These are phyloP conservation scores for Tetragonisca angustula DNA, from an alignment of 2,888 invertebrate species.

Conservation along the genomic window DNA sequence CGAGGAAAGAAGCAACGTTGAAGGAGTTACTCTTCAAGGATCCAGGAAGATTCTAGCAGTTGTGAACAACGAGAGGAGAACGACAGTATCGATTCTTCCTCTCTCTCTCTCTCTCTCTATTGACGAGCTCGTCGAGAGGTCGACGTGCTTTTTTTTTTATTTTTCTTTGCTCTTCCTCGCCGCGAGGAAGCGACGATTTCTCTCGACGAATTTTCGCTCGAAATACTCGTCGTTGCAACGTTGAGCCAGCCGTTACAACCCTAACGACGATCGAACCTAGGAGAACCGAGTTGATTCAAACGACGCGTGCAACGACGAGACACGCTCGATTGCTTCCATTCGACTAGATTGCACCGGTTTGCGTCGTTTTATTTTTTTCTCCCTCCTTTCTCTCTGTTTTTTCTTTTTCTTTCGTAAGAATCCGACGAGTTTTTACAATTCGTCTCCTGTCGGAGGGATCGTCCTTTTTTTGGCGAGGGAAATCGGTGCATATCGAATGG, in stretches of 20 bases:
- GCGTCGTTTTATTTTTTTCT: not conserved
- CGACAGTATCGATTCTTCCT: not conserved
- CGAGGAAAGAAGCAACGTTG: not conserved
- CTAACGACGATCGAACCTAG: not conserved
- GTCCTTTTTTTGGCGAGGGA: not conserved
- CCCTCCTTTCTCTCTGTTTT: not conserved
- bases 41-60: conserved; percentile 22
- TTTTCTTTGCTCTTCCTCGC: not conserved
- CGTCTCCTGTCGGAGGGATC: too few relatives aligned
- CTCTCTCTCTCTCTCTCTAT: not conserved
- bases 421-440: not conserved
- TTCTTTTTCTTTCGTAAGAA: not conserved
- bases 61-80: conserved; percentile 29
- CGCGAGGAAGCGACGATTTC: not conserved
- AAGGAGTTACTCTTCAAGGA: not conserved
- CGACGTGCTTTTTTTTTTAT: not conserved
- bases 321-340: conserved; percentile 37
- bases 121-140: conserved; percentile 1
- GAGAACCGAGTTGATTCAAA: conserved; percentile 5
- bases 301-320: conserved; percentile 23
- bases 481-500: conserved; percentile 21
- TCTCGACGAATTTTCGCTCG: not conserved
- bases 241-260: not conserved
- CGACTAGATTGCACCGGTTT: conserved; percentile 27
- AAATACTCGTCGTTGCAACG: conserved; percentile 4